Base-by-base conservation (phyloP, 2,113 vertebrate genomes). In the Spea bombifrons region DNA sequence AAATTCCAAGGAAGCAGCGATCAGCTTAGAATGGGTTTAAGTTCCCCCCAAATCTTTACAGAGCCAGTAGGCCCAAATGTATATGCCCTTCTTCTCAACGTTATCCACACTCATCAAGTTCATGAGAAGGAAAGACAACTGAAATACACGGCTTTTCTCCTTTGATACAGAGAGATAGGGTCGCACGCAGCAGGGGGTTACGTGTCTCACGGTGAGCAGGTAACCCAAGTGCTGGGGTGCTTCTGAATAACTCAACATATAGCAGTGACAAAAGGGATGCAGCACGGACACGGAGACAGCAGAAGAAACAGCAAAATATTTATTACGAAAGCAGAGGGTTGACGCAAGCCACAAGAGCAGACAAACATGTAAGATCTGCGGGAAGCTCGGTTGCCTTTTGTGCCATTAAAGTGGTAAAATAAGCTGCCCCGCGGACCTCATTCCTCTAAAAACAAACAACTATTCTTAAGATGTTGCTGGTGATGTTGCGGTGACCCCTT, bases 271-370 rank as follows among this genome's bases (percentile, higher is more conserved):
- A 30, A 30, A 30, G 30, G 30, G 30, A 30, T 30, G 30, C 30
- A 30, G 30, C 30, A 30, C 30, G 8, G 13, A n/a, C 30, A 30
- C 30, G 8, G 13, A n/a, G 49, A 17, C 17, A 30, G 69, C 47
- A 55, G n/a, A 45, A 71, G 59, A 72, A 52, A 78, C 61, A 78
- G 49, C 61, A 66, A 61, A 46, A 67, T 49, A 47, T 50, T 47
- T 8, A 15, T 70, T 57, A 71, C 55, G 71, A 50, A 49, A 64
- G 59, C 13, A 12, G 10, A 45, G 57, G 13, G 64, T 66, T 48
- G 46, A 72, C 55, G 64, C 61, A 43, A 80, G n/a, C 16, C 63
- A 73, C 55, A 77, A 77, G 67, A 77, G 57, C 64, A 15, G 69
- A 55, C 61, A 59, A 67, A 47, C 57, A 43, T 61, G 48, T 8